Evolutionary conservation across 2,888 invertebrate genomes (phyloP), one percentile per base, ranked within the genome.

Genomic region (Capitulum mitella): DNA sequence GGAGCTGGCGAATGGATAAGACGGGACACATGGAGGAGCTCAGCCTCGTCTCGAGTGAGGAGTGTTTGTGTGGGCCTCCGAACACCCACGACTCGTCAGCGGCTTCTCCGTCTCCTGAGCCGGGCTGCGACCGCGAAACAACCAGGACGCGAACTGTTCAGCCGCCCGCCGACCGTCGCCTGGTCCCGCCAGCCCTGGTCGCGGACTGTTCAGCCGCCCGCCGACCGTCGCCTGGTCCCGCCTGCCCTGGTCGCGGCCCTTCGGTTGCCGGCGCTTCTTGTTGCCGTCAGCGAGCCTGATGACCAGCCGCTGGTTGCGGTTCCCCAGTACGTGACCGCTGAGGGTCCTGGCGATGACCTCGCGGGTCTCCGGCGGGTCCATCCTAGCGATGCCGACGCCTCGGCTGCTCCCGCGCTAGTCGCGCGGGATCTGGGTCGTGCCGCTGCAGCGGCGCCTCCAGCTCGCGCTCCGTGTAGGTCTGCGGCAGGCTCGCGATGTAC

Each of bases 341-440:
- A 97, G 96, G 87, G 93, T 91, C 87, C 92, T 89, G 84, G 98
- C 98, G 83, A 97, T 97, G 86, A 94, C 93, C 87, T 98, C 97
- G 88, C 98, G 98, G 85, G 95, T 96, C 86, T 98, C 97, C 85
- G 94, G 94, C 80, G 94, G 94, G 86, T 98, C 98, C 97, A 98
- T 97, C 84, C 95, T 91, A 78, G 90, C 91, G 84, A 92, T 91
- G 81, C 91, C 91, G 80, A 92, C 91, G 54, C 91, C 98, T 89
- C 97, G 94, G 86, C 95, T 95, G 84, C 93, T 92, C 84, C 93
- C 93, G 80, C 87, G 86, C n/a, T 88, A 92, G 87, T 97, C 97
- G 83, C 97, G 92, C 84, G 98, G 90, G 85, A 98, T 97, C 85
- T 98, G 90, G 79, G 98, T 98, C 97, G 85, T 93, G 95, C 86